Evolutionary conservation across 2,113 vertebrate species (phyloP).

Genomic region (Ivindomyrus marchei): DNA sequence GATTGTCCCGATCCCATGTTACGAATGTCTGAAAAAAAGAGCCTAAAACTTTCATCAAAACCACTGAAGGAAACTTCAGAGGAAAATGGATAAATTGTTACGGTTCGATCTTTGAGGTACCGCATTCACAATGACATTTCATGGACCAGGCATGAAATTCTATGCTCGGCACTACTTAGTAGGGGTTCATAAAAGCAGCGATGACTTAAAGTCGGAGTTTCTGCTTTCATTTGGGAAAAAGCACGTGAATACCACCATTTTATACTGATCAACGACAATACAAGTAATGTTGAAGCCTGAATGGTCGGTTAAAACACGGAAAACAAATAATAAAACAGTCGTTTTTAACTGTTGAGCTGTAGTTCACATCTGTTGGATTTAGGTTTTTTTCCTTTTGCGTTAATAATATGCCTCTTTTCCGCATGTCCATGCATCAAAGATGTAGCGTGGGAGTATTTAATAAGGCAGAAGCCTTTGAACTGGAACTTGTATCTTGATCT

Average conservation of each 20-base stretch:
- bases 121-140: background rate
- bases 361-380: background rate
- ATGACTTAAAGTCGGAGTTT: background rate
- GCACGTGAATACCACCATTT: background rate
- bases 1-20: background rate
- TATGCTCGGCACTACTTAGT: background rate
- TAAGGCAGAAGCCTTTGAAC: background rate
- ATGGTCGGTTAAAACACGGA: background rate
- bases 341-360: background rate
- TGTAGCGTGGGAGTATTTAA: background rate
- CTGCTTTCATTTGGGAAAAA: background rate
- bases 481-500: background rate
- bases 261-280: background rate
- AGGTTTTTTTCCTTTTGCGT: background rate
- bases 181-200: background rate
- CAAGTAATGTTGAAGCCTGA: background rate
- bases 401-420: background rate
- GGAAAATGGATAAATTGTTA: background rate
- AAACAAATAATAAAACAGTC: background rate
- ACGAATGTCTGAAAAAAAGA: background rate
- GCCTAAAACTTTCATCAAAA: background rate
- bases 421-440: background rate
- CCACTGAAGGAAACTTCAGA: background rate
- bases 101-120: background rate
- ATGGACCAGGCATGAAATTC: background rate